A percentile compares a stretch with the other conserved stretches of the same genome.
These are phyloP conservation scores for Phalacrocorax carbo DNA, from an alignment of 2,113 vertebrate genomes.

Conservation along the genomic window DNA sequence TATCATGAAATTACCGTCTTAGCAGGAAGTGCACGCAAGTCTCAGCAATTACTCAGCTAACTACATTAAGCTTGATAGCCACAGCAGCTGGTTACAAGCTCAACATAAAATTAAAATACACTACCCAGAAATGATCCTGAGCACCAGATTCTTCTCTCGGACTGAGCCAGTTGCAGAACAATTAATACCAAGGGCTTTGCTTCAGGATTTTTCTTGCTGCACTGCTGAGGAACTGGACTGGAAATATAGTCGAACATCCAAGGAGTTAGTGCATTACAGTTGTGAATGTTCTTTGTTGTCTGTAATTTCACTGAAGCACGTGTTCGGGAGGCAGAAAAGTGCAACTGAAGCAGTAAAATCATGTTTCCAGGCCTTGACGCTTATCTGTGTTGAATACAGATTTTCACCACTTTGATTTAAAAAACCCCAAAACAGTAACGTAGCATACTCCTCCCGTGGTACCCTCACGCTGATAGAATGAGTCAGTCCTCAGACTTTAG, in stretches of 20 bases:
- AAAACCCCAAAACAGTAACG: neutral
- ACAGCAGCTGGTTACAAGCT: conserved; percentile 39
- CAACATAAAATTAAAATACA: neutral
- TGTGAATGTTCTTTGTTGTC: neutral
- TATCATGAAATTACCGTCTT: conserved; percentile 29
- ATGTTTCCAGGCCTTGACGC: neutral
- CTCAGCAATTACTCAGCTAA: conserved; percentile 59
- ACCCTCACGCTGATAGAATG: neutral
- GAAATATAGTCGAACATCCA: neutral
- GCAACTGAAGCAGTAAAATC: neutral
- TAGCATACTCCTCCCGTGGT: neutral
- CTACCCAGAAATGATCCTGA: neutral
- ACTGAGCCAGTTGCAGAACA: neutral
- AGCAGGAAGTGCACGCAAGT: conserved; percentile 52
- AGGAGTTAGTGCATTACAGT: neutral
- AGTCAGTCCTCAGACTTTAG: neutral
- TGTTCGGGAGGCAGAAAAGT: neutral
- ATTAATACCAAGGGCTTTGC: neutral
- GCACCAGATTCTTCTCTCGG: neutral
- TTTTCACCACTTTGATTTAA: neutral
- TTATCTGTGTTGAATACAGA: neutral
- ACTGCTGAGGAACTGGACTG: neutral
- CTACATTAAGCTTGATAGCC: conserved; percentile 40
- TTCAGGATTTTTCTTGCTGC: neutral
- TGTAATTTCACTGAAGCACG: neutral